Conservation (phyloP, 1,140 invertebrate genomes). For the Asbolus verrucosus region DNA sequence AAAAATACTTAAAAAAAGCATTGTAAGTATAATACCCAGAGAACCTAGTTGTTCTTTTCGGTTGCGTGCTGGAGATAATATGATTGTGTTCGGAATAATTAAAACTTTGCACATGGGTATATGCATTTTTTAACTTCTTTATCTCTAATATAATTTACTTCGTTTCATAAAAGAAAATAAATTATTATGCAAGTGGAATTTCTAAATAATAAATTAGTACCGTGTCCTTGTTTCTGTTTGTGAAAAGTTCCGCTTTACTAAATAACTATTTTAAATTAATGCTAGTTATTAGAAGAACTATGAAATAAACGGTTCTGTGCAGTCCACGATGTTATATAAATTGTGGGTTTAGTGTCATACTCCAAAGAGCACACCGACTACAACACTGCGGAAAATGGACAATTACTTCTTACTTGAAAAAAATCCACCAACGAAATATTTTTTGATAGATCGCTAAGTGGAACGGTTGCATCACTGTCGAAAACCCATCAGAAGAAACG, state of each 20-base stretch:
- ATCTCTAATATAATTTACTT: conserved; percentile 41
- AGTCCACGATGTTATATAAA: conserved; percentile 42
- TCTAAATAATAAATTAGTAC: conserved; percentile 44
- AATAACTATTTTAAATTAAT: conserved; percentile 47
- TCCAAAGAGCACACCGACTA: conserved; percentile 33
- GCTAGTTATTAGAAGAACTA: conserved; percentile 42
- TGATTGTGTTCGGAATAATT: conserved; percentile 42
- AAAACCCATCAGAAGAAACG: no score
- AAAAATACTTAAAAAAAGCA: no score
- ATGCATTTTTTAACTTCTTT: conserved; percentile 33
- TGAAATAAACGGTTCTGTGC: conserved; percentile 39
- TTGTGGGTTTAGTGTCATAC: conserved; percentile 42
- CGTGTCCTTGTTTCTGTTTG: conserved; percentile 45
- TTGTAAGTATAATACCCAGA: no score
- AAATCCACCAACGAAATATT: no score
- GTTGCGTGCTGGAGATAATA: conserved; percentile 37
- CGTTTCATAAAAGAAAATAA: conserved; percentile 36
- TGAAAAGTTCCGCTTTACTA: conserved; percentile 48
- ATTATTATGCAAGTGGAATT: conserved; percentile 42
- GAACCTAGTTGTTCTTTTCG: conserved; percentile 41
- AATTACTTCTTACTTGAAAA: no score
- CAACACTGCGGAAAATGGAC: no score
- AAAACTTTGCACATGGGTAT: conserved; percentile 37
- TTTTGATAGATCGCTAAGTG: no score
- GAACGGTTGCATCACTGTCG: no score